Evolutionary conservation across 2,888 invertebrate species (phyloP).

Genomic region (Neoitamus cyanurus): DNA sequence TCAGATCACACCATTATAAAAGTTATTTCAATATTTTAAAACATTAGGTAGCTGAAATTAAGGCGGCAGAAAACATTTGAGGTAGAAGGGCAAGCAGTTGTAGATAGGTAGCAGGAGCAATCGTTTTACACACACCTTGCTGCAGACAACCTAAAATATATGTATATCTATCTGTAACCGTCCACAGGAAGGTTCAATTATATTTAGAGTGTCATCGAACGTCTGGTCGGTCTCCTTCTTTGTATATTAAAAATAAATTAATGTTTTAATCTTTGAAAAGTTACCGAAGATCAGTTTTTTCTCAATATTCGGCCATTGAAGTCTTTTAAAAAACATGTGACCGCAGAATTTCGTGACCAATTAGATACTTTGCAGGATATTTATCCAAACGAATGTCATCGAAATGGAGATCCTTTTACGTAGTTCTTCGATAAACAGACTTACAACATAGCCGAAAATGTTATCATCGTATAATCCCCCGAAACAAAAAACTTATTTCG

Average conservation of each 20-base stretch:
- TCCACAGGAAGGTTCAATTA: neutral
- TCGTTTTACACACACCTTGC: no score
- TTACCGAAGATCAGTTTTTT: neutral
- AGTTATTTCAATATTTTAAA: no score
- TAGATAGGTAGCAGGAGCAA: no score
- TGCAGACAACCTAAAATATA: no score
- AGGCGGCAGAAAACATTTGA: no score
- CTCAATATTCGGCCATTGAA: neutral
- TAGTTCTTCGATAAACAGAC: neutral
- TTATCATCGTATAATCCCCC: neutral
- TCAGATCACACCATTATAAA: no score
- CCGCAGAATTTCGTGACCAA: neutral
- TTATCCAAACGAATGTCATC: neutral
- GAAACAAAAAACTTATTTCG: neutral
- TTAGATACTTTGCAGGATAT: neutral
- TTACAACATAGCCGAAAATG: neutral
- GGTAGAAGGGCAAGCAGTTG: no score
- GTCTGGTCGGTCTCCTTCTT: neutral
- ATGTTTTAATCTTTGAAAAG: neutral
- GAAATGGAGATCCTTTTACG: neutral
- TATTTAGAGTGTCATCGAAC: neutral
- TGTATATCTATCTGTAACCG: neutral
- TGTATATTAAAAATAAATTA: neutral
- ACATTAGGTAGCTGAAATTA: no score
- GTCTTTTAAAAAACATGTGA: neutral